Base-by-base conservation (phyloP, 1,140 invertebrate species). In the Conus ventricosus region DNA sequence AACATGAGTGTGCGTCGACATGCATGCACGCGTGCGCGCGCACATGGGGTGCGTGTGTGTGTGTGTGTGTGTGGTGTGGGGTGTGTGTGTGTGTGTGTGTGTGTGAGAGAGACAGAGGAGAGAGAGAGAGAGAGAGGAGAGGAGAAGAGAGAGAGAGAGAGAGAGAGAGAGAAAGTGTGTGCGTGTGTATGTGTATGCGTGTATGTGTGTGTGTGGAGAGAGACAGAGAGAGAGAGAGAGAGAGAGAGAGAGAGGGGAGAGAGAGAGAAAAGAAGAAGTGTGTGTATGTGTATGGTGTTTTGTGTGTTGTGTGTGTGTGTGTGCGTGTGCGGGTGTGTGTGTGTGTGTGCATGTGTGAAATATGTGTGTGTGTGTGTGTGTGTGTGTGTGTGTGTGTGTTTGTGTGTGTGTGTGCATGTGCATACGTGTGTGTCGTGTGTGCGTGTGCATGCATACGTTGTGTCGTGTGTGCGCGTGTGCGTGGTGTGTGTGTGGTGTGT, bases 71-170 rank as follows among this genome's bases (percentile, higher is more conserved):
- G 57, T 60, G 39, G 39, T 51, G 78, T 51, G 27, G 1, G 57
- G 57, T 15, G 57, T 15, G 57, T 15, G 57, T 60, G 15, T 60
- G 57, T 60, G 57, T 60, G 57, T 60, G 57, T 60, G 57, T 60
- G 57, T 60, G 15, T 60, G 78, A 80, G 78, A 80, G 78, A 80
- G 78, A 80, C 17, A 80, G 78, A 80, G 25, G 27, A 51, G 5
- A 51, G 78, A 51, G 6, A 80, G 23, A 80, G 6, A 80, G 27
- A 80, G 25, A 80, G 78, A 80, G 25, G 39, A 25, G 39, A 13
- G 39, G 78, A 80, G 13, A 80, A 25, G 39, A 39, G 39, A 39
- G 39, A 39, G 39, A 39, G 39, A 39, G 39, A 39, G 39, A 39
- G 39, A 39, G 39, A 39, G 39, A 39, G 39, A 39, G 39, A 39